Conservation (phyloP, 2,113 vertebrate genomes). For the Motacilla alba region DNA sequence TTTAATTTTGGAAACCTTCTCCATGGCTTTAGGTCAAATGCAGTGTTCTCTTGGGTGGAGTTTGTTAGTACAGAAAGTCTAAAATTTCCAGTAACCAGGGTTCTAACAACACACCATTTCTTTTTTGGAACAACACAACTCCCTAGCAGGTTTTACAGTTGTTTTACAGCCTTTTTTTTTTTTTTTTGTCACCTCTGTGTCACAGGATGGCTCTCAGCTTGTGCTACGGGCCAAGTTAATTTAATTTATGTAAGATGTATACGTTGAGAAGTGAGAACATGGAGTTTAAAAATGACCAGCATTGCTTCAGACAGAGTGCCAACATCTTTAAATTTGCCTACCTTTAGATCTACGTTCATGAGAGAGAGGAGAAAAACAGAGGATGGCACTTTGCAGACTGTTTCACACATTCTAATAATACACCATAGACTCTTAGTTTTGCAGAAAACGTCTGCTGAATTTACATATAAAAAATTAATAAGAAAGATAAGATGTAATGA, state of each 20-base stretch:
- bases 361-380: not conserved
- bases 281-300: not conserved
- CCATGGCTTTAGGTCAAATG: not conserved
- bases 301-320: not conserved
- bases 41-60: not conserved
- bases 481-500: not conserved
- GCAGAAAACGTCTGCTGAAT: not conserved
- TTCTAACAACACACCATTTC: not conserved
- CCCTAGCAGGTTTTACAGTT: not conserved
- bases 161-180: not conserved
- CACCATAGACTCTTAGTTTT: not conserved
- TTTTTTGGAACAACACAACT: not conserved
- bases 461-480: not conserved
- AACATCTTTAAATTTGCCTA: not conserved
- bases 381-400: not conserved
- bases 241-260: not conserved
- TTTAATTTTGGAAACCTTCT: not conserved
- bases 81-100: not conserved
- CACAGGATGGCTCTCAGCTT: not conserved
- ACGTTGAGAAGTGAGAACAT: not conserved
- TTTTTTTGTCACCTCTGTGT: not conserved
- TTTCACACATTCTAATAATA: conserved; percentile 21
- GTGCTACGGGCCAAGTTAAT: not conserved
- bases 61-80: not conserved
- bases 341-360: not conserved